Conservation (phyloP, 2,888 invertebrate genomes). For the Cephus nigrinus region DNA sequence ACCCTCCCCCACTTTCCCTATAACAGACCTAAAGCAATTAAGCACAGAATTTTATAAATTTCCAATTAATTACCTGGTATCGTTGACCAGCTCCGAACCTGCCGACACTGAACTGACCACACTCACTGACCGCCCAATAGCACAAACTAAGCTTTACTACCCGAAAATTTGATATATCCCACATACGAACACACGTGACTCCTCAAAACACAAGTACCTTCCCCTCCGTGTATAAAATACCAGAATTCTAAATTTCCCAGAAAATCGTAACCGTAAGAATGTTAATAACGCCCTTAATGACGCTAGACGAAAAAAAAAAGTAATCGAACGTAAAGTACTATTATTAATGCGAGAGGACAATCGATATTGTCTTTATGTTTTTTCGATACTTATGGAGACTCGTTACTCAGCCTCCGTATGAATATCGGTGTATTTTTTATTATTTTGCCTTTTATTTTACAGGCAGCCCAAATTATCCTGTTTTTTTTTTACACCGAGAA, state of each 20-base stretch:
- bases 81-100: too few species aligned
- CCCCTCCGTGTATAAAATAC: not conserved
- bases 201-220: not conserved
- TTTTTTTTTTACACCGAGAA: not conserved
- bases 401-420: conserved; percentile 2
- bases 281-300: not conserved
- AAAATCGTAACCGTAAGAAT: not conserved
- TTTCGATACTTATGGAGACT: conserved; percentile 16
- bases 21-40: fast-evolving
- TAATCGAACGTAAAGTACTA: conserved; percentile 9
- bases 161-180: too few species aligned
- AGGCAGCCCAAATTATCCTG: not conserved
- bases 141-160: too few species aligned
- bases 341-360: not conserved
- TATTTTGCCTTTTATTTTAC: not conserved
- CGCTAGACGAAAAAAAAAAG: not conserved
- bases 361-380: conserved; percentile 19
- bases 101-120: too few species aligned
- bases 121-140: too few species aligned
- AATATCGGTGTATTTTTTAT: conserved; percentile 1
- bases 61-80: too few species aligned
- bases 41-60: too few species aligned
- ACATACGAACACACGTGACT: too few species aligned
- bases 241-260: not conserved
- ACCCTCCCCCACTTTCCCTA: too few species aligned